Base-by-base conservation (phyloP, 2,113 vertebrate species). In the Alethe castanea region DNA sequence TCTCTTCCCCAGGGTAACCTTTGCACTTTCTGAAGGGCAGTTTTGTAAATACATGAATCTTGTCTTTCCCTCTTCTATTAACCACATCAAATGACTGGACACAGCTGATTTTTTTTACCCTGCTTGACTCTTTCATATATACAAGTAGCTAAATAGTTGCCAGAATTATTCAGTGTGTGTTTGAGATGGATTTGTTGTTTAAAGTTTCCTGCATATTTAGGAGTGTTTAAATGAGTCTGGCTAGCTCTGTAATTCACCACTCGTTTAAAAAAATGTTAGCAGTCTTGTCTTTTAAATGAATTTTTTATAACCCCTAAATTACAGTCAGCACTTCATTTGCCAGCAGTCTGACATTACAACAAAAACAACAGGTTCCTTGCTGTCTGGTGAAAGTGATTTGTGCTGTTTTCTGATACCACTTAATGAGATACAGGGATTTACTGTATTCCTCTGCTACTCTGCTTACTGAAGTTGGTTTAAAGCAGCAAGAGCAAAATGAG, bases 341-440 rank as follows among this genome's bases (percentile, higher is more conserved):
- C 92, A 93, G 86, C 71, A 86, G 52, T 64, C 92, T 93, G 90
- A 92, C 93, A 47, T 80, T 92, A 47, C 71, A 95, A 74, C 9
- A 44, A 90, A 96, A 95, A 93, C 95, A 97, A 62, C 38, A 90
- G 95, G 92, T 95, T 97, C 96, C 92, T 96, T 85, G 76, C 85
- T 94, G 95, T 92, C 90, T 90, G 86, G 70, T 85, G 67, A 70
- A 86, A 57, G 81, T 93, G 86, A 64, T 94, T 96, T 84, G 81
- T 92, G 71, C 73, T 86, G 53, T 89, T 92, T 90, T 80, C 81
- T 90, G 86, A 80, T 90, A 66, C 29, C 25, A 54, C 76, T 93
- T 91, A 96, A 88, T 80, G 70, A 82, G 81, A 84, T 90, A 26
- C 15, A 80, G 84, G 76, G 79, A 87, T 96, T 95, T 94, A 91